phyloP scores from a whole-genome alignment of 2,888 invertebrate species.

The Drosophila paramelanica region DNA sequence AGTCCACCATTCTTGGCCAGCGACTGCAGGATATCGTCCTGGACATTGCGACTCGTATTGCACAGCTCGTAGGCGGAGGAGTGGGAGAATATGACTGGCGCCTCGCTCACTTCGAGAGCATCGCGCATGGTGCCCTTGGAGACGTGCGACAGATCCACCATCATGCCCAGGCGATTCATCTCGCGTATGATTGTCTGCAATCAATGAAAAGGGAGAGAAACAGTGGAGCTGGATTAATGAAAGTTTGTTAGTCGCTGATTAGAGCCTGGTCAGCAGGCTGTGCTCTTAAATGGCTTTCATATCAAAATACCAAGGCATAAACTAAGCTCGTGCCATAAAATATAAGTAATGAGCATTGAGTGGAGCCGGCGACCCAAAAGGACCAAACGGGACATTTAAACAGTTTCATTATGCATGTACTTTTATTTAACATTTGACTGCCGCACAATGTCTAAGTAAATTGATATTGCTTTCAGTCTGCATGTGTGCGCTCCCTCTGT shows the following conservation, averaged over 20 bases:
- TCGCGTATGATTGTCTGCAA: constrained; percentile 91
- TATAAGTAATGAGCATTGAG: constrained; percentile 69
- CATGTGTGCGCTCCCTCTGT: background rate
- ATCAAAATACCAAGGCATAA: constrained; percentile 52
- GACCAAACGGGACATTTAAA: constrained; percentile 30
- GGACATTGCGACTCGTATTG: constrained; percentile 92
- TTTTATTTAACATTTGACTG: constrained; percentile 77
- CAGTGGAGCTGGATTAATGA: constrained; percentile 14
- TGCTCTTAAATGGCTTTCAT: constrained; percentile 45
- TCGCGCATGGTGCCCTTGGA: constrained; percentile 92
- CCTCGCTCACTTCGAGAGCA: constrained; percentile 90
- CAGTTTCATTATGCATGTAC: constrained; percentile 68
- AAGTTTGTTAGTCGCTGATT: constrained; percentile 63
- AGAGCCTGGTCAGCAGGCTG: constrained; percentile 29
- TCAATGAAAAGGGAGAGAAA: constrained; percentile 3
- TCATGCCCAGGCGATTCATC: constrained; percentile 95
- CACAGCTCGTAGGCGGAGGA: constrained; percentile 93
- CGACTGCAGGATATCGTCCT: constrained; percentile 90
- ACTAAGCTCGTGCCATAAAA: constrained; percentile 70
- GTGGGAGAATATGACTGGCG: constrained; percentile 94
- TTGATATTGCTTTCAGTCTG: constrained; percentile 62
- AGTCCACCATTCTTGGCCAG: constrained; percentile 92
- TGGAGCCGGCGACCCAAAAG: constrained; percentile 5
- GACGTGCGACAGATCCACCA: constrained; percentile 93
- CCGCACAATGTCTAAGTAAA: constrained; percentile 55